A percentile compares a stretch with the other conserved stretches of the same genome.
Conservation (phyloP, 2,888 invertebrate species). For the Cheilosia vernalis region DNA sequence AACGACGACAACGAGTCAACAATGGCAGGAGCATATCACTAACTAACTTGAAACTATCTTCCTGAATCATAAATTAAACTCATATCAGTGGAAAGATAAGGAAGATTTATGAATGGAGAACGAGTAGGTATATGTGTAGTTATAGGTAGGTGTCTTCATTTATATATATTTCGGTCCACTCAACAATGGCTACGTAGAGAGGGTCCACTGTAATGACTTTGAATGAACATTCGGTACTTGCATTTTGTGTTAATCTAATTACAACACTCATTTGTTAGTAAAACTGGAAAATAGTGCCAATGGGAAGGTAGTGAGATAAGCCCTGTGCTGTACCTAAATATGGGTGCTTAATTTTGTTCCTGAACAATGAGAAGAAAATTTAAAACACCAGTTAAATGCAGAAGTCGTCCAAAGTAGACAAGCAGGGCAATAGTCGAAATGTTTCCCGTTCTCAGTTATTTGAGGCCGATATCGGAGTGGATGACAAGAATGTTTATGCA, state of each 20-base stretch:
- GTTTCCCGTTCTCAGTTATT: too few relatives aligned
- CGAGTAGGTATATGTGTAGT: slow-evolving; percentile 16
- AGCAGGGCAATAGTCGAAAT: neutral
- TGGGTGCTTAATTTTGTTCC: slow-evolving; percentile 23
- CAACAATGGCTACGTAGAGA: slow-evolving; percentile 33
- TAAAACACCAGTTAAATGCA: neutral
- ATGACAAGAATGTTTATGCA: too few relatives aligned
- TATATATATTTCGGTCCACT: slow-evolving; percentile 8
- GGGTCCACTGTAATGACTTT: slow-evolving; percentile 1
- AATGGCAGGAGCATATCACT: slow-evolving; percentile 39
- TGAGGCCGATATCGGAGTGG: too few relatives aligned
- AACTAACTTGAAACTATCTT: slow-evolving; percentile 70
- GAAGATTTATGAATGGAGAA: slow-evolving; percentile 64
- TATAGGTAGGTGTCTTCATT: neutral
- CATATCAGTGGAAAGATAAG: slow-evolving; percentile 70
- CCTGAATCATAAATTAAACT: slow-evolving; percentile 70
- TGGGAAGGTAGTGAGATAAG: slow-evolving; percentile 49
- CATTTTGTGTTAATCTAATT: slow-evolving; percentile 66
- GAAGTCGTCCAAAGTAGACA: neutral
- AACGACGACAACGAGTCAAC: slow-evolving; percentile 44
- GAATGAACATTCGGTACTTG: slow-evolving; percentile 37
- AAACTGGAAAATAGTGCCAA: slow-evolving; percentile 50
- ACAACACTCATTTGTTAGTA: slow-evolving; percentile 44
- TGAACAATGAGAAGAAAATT: slow-evolving; percentile 15
- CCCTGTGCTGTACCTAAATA: neutral